Evolutionary conservation across 2,888 invertebrate species (phyloP).

Genomic region (Boloria euphrosyne): DNA sequence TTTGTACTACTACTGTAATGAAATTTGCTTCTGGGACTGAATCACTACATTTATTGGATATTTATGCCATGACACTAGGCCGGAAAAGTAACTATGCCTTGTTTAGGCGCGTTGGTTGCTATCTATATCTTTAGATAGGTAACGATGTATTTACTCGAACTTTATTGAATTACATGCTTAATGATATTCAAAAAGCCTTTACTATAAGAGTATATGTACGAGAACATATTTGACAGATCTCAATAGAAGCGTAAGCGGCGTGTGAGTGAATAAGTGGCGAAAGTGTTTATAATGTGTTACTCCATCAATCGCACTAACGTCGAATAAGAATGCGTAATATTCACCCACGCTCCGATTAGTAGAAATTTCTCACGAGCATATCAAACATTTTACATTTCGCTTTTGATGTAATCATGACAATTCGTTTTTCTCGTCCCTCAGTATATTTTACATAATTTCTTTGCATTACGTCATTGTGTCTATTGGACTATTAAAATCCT

Average conservation of each 20-base stretch:
- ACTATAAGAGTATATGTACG: no score
- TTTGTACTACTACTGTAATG: slow-evolving; percentile 53
- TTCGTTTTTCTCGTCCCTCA: slow-evolving; percentile 55
- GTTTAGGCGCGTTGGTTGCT: no score
- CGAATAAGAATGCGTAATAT: slow-evolving; percentile 64
- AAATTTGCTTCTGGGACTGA: slow-evolving; percentile 52
- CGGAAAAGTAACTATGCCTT: no score
- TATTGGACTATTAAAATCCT: neutral
- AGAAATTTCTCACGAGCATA: slow-evolving; percentile 71
- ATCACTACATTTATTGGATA: slow-evolving; percentile 45
- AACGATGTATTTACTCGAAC: no score
- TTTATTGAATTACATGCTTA: no score
- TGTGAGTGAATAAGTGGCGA: slow-evolving; percentile 53
- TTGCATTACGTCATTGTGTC: slow-evolving; percentile 43
- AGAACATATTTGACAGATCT: no score
- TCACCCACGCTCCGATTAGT: slow-evolving; percentile 77
- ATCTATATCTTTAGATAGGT: no score
- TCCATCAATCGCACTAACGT: slow-evolving; percentile 68
- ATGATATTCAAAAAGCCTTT: no score
- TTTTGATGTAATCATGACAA: slow-evolving; percentile 48
- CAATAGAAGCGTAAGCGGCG: neutral
- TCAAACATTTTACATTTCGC: slow-evolving; percentile 39
- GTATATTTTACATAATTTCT: slow-evolving; percentile 66
- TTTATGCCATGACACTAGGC: no score
- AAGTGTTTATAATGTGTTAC: slow-evolving; percentile 71